phyloP scores from a whole-genome alignment of 2,888 invertebrate genomes.

The Rotaria socialis region DNA sequence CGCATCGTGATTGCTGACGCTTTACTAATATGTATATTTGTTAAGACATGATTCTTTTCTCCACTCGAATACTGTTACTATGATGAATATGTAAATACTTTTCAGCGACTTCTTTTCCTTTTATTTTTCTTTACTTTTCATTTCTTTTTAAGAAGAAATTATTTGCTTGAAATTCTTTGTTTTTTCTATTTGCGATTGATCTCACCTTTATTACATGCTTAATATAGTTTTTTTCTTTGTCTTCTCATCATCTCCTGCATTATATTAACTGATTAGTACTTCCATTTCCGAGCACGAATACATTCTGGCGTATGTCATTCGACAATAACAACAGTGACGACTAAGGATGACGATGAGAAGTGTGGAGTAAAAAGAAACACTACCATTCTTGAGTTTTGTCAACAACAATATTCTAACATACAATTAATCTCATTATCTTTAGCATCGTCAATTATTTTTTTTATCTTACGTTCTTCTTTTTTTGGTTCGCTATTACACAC shows the following conservation, averaged over 20 bases:
- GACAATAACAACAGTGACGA: neutral
- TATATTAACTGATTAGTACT: neutral
- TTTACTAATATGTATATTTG: neutral
- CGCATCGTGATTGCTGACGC: neutral
- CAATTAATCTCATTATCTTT: constrained; percentile 18
- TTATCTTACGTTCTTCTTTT: neutral
- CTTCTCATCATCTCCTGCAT: neutral
- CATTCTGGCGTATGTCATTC: neutral
- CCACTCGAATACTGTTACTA: neutral
- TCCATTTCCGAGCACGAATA: neutral
- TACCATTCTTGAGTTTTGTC: neutral
- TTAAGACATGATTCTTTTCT: neutral
- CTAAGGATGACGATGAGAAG: neutral
- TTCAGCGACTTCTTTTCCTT: neutral
- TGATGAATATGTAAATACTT: neutral
- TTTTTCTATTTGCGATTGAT: neutral
- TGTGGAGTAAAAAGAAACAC: neutral
- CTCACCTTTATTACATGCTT: neutral
- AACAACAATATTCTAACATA: neutral
- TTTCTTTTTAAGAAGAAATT: neutral
- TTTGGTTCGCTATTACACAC: neutral
- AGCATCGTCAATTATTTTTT: neutral
- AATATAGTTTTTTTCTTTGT: neutral
- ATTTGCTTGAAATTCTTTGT: neutral
- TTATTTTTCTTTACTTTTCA: neutral